phyloP scores from a whole-genome alignment of 53 echinoderm and acorn worm genomes.

The Actinopyga echinites region DNA sequence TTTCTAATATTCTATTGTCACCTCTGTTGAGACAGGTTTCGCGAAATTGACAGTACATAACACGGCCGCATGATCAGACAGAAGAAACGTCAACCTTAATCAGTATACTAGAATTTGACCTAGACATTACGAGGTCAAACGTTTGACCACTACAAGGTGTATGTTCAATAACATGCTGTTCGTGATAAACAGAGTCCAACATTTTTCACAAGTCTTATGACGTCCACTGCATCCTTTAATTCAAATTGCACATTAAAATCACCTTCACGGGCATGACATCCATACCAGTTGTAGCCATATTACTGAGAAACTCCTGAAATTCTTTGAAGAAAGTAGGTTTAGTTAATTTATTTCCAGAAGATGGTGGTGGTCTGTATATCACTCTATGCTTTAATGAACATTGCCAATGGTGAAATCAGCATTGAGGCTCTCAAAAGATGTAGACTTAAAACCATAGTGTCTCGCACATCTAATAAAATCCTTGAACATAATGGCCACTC shows the following conservation, averaged over 20 bases:
- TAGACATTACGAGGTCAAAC: not conserved
- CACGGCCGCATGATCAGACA: not conserved
- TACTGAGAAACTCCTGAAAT: not conserved
- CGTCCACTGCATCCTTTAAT: too few relatives aligned
- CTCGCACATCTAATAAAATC: not conserved
- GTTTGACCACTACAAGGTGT: not conserved
- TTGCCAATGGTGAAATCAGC: conserved; percentile 10
- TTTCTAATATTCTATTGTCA: not conserved
- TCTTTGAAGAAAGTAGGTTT: not conserved
- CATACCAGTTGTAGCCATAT: not conserved
- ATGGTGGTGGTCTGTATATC: too few relatives aligned
- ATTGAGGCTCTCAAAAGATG: too few relatives aligned
- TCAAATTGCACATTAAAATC: not conserved
- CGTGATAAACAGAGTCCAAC: too few relatives aligned
- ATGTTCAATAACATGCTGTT: not conserved
- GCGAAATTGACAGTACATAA: not conserved
- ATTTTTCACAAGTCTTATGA: too few relatives aligned
- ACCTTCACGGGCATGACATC: not conserved
- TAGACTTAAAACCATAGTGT: not conserved
- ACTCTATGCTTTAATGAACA: too few relatives aligned
- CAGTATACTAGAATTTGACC: too few relatives aligned
- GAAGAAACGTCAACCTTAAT: not conserved
- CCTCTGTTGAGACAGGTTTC: not conserved
- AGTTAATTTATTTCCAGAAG: too few relatives aligned
- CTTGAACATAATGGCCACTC: not conserved